A percentile compares a stretch with the other conserved stretches of the same genome.
Conservation (phyloP, 2,113 vertebrate genomes). For the Pelmatolapia mariae region DNA sequence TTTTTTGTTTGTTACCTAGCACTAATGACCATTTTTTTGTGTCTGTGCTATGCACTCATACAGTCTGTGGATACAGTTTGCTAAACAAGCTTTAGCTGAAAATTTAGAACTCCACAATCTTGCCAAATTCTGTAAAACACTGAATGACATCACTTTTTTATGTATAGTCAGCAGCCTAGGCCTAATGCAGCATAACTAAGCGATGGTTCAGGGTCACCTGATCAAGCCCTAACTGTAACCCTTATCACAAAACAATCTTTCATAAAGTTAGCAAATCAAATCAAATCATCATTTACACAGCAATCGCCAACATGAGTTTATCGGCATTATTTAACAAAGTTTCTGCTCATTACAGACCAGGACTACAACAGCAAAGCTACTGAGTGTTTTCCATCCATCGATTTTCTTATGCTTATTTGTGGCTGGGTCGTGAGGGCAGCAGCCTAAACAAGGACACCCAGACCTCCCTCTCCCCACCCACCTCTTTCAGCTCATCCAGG, state of each 20-base stretch:
- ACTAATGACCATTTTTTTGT: background rate
- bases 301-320: background rate
- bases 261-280: background rate
- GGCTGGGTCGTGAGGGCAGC: background rate
- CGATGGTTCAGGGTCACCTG: background rate
- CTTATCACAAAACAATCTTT: background rate
- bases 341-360: background rate
- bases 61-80: background rate
- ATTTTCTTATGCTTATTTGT: background rate
- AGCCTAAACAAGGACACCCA: background rate
- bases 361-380: background rate
- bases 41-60: background rate
- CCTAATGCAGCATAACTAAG: background rate
- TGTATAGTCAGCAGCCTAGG: background rate
- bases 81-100: background rate
- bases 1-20: background rate
- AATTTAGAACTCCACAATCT: background rate
- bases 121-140: background rate
- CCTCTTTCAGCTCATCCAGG: background rate
- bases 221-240: background rate
- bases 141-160: background rate
- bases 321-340: background rate
- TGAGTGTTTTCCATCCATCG: background rate
- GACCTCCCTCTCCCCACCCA: background rate
- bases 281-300: background rate